Evolutionary conservation across 2,888 invertebrate species (phyloP), one percentile per base, ranked within the genome.

Genomic region (Chrysolina americana): DNA sequence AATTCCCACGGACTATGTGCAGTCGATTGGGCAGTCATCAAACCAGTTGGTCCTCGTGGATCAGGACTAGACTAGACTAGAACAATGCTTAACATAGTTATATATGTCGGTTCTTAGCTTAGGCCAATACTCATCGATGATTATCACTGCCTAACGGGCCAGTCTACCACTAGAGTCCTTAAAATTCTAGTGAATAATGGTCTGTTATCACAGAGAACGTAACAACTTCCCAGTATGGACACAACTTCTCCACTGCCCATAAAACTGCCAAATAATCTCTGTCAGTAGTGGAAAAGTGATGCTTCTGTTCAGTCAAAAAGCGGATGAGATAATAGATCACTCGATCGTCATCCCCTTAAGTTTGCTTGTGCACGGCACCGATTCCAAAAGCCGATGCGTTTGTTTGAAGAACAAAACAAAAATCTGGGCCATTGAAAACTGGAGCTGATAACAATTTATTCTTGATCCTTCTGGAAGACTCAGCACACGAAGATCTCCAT

Each of bases 191-290:
- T n/a, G 71, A 68, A 50, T 70, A 64, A 64, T 78, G 78, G 48
- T 80, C 77, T 6, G 78, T 79, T 0, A 77, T 36, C 2, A 79
- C 77, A 0, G 53, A 74, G 36, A 79, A 79, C 6, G 65, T 19
- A 17, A 47, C 17, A 2, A 73, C 79, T 47, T 80, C 74, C 0
- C 78, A 17, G 68, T 73, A 77, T 65, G 68, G 73, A 11, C 78
- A 23, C 11, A 80, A 75, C 62, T 76, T 76, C 65, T 79, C 76
- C 11, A 79, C 63, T 1, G 74, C 41, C 47, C 47, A 47, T 8
- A 76, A 28, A 4, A 79, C 79, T 0, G 74, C 76, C 15, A 79
- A 36, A 48, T 73, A 76, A 56, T 11, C 10, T 11, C 10, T n/a
- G n/a, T 48, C 62, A 2, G 53, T 59, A 9, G 19, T 41, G 23